Conservation (phyloP, 2,113 vertebrate species). For the Phylloscopus trochilus region DNA sequence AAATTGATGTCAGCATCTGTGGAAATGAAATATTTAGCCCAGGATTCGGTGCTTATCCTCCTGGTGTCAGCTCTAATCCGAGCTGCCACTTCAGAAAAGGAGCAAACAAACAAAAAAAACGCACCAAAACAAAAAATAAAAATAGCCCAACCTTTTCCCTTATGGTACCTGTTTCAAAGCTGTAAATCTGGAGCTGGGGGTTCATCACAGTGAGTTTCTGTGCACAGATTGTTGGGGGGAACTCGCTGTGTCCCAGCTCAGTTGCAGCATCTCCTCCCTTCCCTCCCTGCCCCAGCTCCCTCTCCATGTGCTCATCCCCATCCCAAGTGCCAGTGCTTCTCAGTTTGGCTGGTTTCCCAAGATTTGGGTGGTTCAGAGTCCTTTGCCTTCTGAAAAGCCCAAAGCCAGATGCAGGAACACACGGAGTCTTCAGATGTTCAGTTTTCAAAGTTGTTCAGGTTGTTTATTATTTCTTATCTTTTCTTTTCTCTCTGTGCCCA, state of each 20-base stretch:
- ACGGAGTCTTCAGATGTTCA: no score
- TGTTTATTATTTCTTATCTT: no score
- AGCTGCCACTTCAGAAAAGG: not conserved
- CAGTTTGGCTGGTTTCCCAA: no score
- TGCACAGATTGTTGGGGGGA: not conserved
- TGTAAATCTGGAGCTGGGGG: not conserved
- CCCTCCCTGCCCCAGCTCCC: not conserved
- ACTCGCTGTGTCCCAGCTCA: not conserved
- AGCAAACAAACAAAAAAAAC: constrained; percentile 32
- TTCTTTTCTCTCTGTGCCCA: no score
- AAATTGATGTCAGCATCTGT: constrained; percentile 16
- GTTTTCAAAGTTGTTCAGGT: no score
- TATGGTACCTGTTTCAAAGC: not conserved
- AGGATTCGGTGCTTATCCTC: not conserved
- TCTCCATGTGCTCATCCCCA: not conserved
- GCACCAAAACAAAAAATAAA: constrained; percentile 23
- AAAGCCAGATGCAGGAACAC: no score
- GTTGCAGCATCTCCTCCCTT: no score
- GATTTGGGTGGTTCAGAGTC: no score
- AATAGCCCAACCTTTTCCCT: not conserved
- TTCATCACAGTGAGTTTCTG: not conserved
- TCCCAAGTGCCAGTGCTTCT: not conserved
- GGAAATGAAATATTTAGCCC: constrained; percentile 56
- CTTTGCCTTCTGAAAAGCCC: no score
- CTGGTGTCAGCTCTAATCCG: not conserved